Evolutionary conservation across 1,140 invertebrate genomes (phyloP), one percentile per base, ranked within the genome.

Genomic region (Globodera ellingtonae): DNA sequence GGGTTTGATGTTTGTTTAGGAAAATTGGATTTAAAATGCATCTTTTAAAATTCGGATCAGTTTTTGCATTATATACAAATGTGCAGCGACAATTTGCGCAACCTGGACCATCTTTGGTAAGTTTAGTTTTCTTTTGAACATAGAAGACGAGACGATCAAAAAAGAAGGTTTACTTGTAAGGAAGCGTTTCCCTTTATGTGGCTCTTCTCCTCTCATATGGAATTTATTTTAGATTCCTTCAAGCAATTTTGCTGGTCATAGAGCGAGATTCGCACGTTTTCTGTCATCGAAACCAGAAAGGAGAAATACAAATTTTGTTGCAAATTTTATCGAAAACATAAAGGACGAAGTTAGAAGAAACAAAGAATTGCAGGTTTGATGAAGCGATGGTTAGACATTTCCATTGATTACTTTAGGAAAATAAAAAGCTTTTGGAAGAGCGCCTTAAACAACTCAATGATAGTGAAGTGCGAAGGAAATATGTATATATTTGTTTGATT

Each of bases 361-460:
- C 90, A 98, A 98, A 91, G 96, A 99, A 90, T 96, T 99, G 94
- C 98, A 98, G 89, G 92, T 91, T 84, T 79, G 46, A 44, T 74
- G 69, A 65, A 24, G 50, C 35, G 18, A 67, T 74, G n/a, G 35
- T 21, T 76, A 46, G 24, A 6, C 9, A 46, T 79, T 67, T 62
- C 80, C 15, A 52, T 67, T 65, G 73, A 83, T 82, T 74, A 73
- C 85, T 90, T 75, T 78, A 92, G 91, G 95, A 98, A 84, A 97
- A 93, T 84, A 92, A 98, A 80, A 95, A 95, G 89, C 97, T 98
- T 89, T 98, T 99, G 89, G 91, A 95, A 82, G 94, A 97, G 91
- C 96, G 99, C 92, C 94, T 96, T 62, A 93, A 98, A 89, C 97
- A 97, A 91, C 90, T 99, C n/a, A 97, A 98, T 90, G 94, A 99